phyloP scores from a whole-genome alignment of 2,113 vertebrate genomes.

The Romanogobio albipinnatus region DNA sequence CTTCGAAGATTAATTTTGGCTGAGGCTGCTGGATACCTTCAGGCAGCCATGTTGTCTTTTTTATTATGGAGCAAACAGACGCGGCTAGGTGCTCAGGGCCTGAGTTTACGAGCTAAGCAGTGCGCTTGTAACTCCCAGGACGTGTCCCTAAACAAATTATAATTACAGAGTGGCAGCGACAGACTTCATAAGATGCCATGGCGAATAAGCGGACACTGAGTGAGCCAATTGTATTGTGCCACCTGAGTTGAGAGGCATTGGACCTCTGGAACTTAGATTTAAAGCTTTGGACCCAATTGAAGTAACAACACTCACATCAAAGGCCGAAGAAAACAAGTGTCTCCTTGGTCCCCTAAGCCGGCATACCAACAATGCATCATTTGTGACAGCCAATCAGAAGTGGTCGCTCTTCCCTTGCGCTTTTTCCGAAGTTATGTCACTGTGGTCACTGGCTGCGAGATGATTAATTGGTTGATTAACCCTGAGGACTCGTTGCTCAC shows the following conservation, averaged over 20 bases:
- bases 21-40: constrained; percentile 63
- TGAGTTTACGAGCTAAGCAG: constrained; percentile 10
- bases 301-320: constrained; percentile 75
- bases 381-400: constrained; percentile 63
- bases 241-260: not conserved
- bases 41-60: constrained; percentile 67
- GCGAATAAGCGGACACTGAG: constrained; percentile 60
- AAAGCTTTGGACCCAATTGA: constrained; percentile 66
- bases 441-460: constrained; percentile 43
- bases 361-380: constrained; percentile 50
- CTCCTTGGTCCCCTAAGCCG: constrained; percentile 70
- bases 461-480: constrained; percentile 51
- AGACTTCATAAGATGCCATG: constrained; percentile 68
- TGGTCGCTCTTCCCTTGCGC: constrained; percentile 55
- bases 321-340: constrained; percentile 64
- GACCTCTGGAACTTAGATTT: constrained; percentile 33
- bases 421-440: constrained; percentile 60
- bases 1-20: constrained; percentile 71
- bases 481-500: constrained; percentile 26
- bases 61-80: constrained; percentile 63
- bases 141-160: constrained; percentile 42
- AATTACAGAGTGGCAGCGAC: constrained; percentile 25
- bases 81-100: not conserved
- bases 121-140: not conserved
- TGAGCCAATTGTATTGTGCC: constrained; percentile 23